Evolutionary conservation across 2,888 invertebrate species (phyloP).

Genomic region (Myathropa florea): DNA sequence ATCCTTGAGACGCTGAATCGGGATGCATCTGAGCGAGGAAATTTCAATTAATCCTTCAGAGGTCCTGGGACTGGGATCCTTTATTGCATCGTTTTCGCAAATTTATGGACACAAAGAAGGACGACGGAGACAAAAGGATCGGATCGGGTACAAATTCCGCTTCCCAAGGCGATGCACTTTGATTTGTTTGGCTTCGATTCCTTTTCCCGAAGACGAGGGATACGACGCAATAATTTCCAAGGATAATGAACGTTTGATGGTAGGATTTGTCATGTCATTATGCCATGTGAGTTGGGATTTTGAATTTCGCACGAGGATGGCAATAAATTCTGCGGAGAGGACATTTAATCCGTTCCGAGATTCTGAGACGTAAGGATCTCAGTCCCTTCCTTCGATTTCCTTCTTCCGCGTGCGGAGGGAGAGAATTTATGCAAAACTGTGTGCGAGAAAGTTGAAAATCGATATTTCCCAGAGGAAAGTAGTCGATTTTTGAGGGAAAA

Average conservation of each 20-base stretch:
- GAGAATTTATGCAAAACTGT: conserved; percentile 54
- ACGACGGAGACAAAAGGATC: conserved; percentile 47
- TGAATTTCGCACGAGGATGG: conserved; percentile 50
- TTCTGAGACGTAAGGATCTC: conserved; percentile 5
- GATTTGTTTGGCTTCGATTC: conserved; percentile 63
- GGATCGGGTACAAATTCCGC: conserved; percentile 47
- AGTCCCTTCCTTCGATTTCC: neutral
- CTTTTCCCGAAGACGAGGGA: neutral
- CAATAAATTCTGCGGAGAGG: conserved; percentile 50
- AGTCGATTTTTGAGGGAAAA: conserved; percentile 14
- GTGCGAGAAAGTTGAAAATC: conserved; percentile 52
- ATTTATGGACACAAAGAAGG: conserved; percentile 1
- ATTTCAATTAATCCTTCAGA: conserved; percentile 53
- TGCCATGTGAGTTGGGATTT: conserved; percentile 56
- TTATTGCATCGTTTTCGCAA: neutral
- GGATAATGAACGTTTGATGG: conserved; percentile 46
- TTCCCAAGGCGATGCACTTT: conserved; percentile 44
- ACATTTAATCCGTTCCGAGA: conserved; percentile 61
- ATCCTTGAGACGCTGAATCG: conserved; percentile 43
- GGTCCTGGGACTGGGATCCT: neutral
- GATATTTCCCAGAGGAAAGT: conserved; percentile 46
- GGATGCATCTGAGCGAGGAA: neutral
- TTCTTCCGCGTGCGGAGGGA: neutral
- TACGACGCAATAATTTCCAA: conserved; percentile 60
- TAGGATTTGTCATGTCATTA: conserved; percentile 69